phyloP scores from a whole-genome alignment of 2,888 invertebrate species.

The Therioaphis trifolii region DNA sequence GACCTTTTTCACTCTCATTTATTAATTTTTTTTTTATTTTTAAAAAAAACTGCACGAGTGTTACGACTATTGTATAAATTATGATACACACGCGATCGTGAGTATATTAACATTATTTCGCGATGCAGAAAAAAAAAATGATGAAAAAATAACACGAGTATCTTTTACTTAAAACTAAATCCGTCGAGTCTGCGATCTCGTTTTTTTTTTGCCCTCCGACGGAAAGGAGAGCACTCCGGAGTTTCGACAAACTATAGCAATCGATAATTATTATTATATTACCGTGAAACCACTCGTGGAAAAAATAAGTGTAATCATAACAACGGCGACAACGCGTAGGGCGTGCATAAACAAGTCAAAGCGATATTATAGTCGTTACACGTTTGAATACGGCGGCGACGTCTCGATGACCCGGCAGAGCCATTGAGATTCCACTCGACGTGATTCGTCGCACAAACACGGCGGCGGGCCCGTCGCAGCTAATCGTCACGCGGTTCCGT shows the following conservation, averaged over 20 bases:
- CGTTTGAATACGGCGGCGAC: too few species aligned
- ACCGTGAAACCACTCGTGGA: neutral
- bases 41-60: too few species aligned
- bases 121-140: too few species aligned
- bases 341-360: neutral
- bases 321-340: neutral
- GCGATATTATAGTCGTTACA: neutral
- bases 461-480: neutral
- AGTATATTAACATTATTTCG: too few species aligned
- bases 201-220: too few species aligned
- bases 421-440: neutral
- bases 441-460: neutral
- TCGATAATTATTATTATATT: neutral
- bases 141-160: too few species aligned
- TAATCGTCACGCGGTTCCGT: neutral
- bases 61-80: too few species aligned
- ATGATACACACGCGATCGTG: too few species aligned
- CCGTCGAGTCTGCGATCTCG: too few species aligned
- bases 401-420: neutral
- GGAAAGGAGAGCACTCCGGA: neutral
- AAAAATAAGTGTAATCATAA: neutral
- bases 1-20: too few species aligned
- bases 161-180: too few species aligned
- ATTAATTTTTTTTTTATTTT: too few species aligned
- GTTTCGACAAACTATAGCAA: neutral